Evolutionary conservation across 2,888 invertebrate species (phyloP).

Genomic region (Campoletis raptor): DNA sequence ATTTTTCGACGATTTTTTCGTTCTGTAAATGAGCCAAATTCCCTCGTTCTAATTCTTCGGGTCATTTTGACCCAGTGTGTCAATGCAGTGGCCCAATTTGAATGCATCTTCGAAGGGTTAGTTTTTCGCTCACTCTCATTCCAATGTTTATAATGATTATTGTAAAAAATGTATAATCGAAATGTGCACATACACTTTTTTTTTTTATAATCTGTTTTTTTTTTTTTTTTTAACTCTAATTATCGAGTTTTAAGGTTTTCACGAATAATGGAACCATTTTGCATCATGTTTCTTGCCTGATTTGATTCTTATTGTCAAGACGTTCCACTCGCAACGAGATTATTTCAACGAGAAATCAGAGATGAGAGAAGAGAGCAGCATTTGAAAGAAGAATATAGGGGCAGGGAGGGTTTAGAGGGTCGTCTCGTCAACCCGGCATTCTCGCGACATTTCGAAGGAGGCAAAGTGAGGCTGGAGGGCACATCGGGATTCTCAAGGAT

Average conservation of each 20-base stretch:
- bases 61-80: too few species aligned
- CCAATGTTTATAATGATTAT: background rate
- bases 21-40: too few species aligned
- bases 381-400: background rate
- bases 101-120: too few species aligned
- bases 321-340: constrained; percentile 32
- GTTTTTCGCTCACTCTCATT: too few species aligned
- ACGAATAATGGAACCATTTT: background rate
- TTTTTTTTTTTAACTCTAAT: background rate
- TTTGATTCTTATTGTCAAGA: constrained; percentile 9
- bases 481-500: constrained; percentile 50
- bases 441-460: constrained; percentile 64
- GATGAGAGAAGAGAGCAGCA: background rate
- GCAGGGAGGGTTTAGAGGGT: background rate
- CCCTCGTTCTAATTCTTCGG: too few species aligned
- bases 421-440: constrained; percentile 57
- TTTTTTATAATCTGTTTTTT: background rate
- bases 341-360: constrained; percentile 38
- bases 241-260: background rate
- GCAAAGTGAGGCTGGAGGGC: constrained; percentile 44
- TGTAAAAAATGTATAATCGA: too few species aligned
- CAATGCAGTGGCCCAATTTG: too few species aligned
- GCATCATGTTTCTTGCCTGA: background rate
- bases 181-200: background rate
- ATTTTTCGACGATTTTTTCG: too few species aligned